Evolutionary conservation across 2,113 vertebrate genomes (phyloP).

Genomic region (Labeo rohita): DNA sequence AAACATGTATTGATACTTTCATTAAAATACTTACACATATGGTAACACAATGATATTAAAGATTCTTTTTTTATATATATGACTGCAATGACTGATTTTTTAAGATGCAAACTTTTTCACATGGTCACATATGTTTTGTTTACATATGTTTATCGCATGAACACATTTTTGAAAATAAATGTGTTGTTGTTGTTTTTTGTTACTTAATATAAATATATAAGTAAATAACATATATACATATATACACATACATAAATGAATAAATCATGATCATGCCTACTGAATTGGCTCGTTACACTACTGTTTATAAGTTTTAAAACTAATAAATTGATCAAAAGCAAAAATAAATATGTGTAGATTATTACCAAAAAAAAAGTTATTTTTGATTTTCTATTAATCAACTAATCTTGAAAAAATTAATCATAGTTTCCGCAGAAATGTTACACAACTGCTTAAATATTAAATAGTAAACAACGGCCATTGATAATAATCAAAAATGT

Average conservation of each 20-base stretch:
- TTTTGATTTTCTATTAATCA: not conserved
- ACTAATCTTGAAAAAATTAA: not conserved
- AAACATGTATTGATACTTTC: too few relatives aligned
- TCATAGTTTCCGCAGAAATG: not conserved
- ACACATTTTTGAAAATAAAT: not conserved
- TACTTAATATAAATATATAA: too few relatives aligned
- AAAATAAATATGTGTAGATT: not conserved
- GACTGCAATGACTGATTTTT: not conserved
- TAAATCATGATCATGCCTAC: not conserved
- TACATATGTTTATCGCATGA: not conserved
- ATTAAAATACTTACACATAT: too few relatives aligned
- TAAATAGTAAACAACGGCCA: not conserved
- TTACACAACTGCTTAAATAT: too few relatives aligned
- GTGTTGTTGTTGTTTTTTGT: not conserved
- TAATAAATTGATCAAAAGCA: not conserved
- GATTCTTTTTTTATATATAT: not conserved
- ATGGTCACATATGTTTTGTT: not conserved
- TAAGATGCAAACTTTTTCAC: not conserved
- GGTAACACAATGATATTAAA: not conserved
- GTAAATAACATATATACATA: too few relatives aligned
- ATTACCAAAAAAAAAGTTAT: not conserved
- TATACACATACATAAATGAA: too few relatives aligned
- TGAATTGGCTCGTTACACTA: not conserved
- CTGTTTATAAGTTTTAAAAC: not conserved
- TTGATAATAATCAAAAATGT: not conserved